A percentile compares a stretch with the other conserved stretches of the same genome.
Conservation (phyloP, 2,888 invertebrate genomes). For the Tholera decimalis region DNA sequence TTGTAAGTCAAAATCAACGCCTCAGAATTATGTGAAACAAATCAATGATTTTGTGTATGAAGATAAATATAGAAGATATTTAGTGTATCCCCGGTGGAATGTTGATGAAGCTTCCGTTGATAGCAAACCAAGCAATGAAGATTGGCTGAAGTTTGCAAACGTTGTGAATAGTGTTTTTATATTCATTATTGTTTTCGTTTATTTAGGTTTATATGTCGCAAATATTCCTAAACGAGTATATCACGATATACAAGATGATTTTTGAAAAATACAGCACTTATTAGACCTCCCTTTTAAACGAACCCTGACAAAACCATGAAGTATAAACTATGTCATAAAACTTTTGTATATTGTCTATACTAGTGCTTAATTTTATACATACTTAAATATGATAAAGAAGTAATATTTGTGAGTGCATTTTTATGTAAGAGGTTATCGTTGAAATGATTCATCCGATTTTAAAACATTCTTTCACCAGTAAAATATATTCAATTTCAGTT, state of each 20-base stretch:
- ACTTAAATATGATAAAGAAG: too few species aligned
- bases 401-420: too few species aligned
- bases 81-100: slow-evolving; percentile 68
- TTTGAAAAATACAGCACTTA: too few species aligned
- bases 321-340: too few species aligned
- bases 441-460: too few species aligned
- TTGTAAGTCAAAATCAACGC: slow-evolving; percentile 44
- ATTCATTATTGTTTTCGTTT: slow-evolving; percentile 54
- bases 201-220: slow-evolving; percentile 65
- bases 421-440: too few species aligned
- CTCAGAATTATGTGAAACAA: slow-evolving; percentile 60
- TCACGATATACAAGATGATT: not conserved
- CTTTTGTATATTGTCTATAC: too few species aligned
- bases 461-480: too few species aligned
- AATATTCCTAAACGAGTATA: slow-evolving; percentile 66
- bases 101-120: slow-evolving; percentile 24
- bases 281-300: too few species aligned
- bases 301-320: too few species aligned
- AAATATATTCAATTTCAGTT: too few species aligned
- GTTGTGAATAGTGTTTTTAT: slow-evolving; percentile 67
- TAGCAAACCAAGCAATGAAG: slow-evolving; percentile 28
- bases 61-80: slow-evolving; percentile 53
- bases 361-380: too few species aligned
- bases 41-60: slow-evolving; percentile 65
- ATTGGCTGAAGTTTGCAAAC: slow-evolving; percentile 70